These are phyloP conservation scores for Chloromyia formosa DNA, from an alignment of 2,888 invertebrate species.

Conservation along the genomic window DNA sequence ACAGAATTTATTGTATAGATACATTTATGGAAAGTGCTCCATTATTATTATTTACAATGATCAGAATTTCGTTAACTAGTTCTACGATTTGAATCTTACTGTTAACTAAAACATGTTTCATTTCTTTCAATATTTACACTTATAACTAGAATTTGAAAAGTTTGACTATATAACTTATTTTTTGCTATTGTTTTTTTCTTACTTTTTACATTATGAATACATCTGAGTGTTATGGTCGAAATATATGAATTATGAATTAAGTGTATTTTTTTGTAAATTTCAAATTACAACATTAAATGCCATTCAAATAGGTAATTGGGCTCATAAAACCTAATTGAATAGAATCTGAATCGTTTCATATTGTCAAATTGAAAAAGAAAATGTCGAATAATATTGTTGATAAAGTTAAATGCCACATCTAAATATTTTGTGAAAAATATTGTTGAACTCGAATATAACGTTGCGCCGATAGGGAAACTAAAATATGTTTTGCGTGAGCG, in stretches of 20 bases:
- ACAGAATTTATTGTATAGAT: conserved; percentile 4
- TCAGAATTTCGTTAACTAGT: conserved; percentile 14
- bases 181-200: neutral
- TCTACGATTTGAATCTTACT: conserved; percentile 23
- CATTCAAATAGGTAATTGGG: conserved; percentile 61
- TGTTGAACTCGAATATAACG: conserved; percentile 21
- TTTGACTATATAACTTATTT: neutral
- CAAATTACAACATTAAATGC: conserved; percentile 28
- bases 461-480: too few relatives aligned
- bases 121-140: conserved; percentile 33
- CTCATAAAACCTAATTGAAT: conserved; percentile 60
- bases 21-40: conserved; percentile 15
- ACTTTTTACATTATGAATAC: too few relatives aligned
- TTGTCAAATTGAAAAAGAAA: neutral
- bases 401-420: conserved; percentile 29
- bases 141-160: conserved; percentile 1
- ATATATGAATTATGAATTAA: neutral
- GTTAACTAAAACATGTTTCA: conserved; percentile 41
- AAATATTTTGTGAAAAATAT: neutral
- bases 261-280: neutral
- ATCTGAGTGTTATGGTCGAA: neutral
- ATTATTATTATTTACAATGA: conserved; percentile 7
- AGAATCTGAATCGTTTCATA: conserved; percentile 22
- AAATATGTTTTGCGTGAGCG: too few relatives aligned
- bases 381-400: too few relatives aligned